Conservation (phyloP, 2,797 vertebrate genomes). For the Alauda arvensis region DNA sequence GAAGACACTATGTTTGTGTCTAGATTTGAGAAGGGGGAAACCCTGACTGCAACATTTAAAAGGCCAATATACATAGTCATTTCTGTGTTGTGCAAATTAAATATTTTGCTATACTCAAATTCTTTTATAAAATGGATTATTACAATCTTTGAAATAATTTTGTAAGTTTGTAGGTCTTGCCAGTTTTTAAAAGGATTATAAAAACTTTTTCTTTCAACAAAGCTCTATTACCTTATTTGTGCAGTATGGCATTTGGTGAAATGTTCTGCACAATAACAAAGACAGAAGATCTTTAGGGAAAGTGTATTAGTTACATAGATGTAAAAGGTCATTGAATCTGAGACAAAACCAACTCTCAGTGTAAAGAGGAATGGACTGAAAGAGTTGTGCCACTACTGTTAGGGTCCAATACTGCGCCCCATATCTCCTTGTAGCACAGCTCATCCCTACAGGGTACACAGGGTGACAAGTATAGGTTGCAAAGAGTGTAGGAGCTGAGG, state of each 20-base stretch:
- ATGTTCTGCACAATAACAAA: not conserved
- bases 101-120: not conserved
- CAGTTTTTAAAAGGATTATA: constrained; percentile 7
- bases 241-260: not conserved
- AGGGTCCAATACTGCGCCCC: not conserved
- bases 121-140: not conserved
- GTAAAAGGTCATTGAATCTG: not conserved
- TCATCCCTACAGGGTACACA: not conserved
- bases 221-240: not conserved
- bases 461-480: not conserved
- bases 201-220: not conserved
- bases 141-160: not conserved
- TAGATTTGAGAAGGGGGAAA: not conserved
- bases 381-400: not conserved
- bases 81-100: not conserved
- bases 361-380: not conserved
- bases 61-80: not conserved
- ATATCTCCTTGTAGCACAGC: not conserved
- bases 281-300: not conserved
- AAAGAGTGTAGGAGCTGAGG: not conserved
- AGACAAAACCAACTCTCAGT: not conserved
- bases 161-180: not conserved
- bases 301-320: not conserved
- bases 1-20: not conserved
- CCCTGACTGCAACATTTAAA: not conserved